A percentile compares a stretch with the other conserved stretches of the same genome.
Conservation (phyloP, 2,797 vertebrate species). For the Takifugu rubripes region DNA sequence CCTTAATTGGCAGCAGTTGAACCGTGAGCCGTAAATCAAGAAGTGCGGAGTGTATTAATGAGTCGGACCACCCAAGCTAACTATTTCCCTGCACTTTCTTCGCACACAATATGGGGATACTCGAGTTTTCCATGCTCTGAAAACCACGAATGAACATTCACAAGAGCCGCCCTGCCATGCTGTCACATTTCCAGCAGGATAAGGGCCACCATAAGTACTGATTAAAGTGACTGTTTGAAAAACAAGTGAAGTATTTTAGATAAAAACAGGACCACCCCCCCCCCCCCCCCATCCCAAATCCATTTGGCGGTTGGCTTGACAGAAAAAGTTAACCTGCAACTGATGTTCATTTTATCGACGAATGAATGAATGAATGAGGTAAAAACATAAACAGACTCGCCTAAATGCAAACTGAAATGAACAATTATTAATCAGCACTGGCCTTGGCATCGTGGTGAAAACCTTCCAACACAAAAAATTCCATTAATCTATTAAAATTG, state of each 20-base stretch:
- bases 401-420: neutral
- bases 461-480: neutral
- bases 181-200: conserved; percentile 53
- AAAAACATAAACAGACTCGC: neutral
- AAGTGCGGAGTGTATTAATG: conserved; percentile 76
- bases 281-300: neutral
- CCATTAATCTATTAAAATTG: neutral
- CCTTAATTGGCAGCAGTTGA: conserved; percentile 81
- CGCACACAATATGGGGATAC: conserved; percentile 69
- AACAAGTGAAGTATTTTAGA: conserved; percentile 35
- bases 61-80: conserved; percentile 78
- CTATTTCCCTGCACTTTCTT: conserved; percentile 67
- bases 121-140: conserved; percentile 70
- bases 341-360: conserved; percentile 1
- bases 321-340: neutral
- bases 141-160: conserved; percentile 70
- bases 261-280: conserved; percentile 23
- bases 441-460: neutral
- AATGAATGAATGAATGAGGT: neutral
- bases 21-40: conserved; percentile 83
- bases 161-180: conserved; percentile 67
- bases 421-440: neutral
- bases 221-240: conserved; percentile 36
- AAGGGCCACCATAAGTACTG: conserved; percentile 48
- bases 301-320: neutral